Evolutionary conservation across 1,140 invertebrate genomes (phyloP), one percentile per base, ranked within the genome.

Genomic region (Lepidostoma basale): DNA sequence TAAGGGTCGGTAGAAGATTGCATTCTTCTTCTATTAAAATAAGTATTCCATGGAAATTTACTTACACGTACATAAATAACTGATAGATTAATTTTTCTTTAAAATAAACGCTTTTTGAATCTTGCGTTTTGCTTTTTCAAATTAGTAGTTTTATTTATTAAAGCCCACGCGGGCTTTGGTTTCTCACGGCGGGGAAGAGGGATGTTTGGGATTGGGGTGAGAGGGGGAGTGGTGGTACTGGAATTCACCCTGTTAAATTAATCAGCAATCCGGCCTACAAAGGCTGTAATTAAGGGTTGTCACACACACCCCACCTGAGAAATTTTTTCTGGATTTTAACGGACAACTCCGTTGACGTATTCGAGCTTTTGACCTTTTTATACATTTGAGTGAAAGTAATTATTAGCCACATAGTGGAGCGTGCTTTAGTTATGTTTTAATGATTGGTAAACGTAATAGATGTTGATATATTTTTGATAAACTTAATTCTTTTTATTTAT

Each of bases 191-290:
- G 22, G 18, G 45, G 16, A 22, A 0, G 22, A 22, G 6, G 18
- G 5, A 22, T 20, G 5, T 16, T 12, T 6, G 18, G 44, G 44
- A 22, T 16, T 18, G 42, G 42, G 2, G 1, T 16, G 8, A 18
- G 28, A 18, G 30, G 14, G 28, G 54, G 54, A 30, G 33, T 12
- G 18, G 49, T 36, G 33, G 33, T 36, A n/a, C 49, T 1, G 30
- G 54, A 20, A 39, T 18, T 33, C 36, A 5, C 54, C 2, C 54
- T 59, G 36, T 25, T 59, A 59, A 59, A 59, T 59, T 59, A 59
- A 59, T 40, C 56, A 59, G 56, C 56, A 20, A 39, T 36, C 36
- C 56, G n/a, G 56, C 36, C 56, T 40, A 59, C 56, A 36, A 40
- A 59, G 56, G 56, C 18, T 33, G 56, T 18, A 42, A 12, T 36